These are phyloP conservation scores for Micromys minutus DNA, from an alignment of 2,113 vertebrate species.

Conservation along the genomic window DNA sequence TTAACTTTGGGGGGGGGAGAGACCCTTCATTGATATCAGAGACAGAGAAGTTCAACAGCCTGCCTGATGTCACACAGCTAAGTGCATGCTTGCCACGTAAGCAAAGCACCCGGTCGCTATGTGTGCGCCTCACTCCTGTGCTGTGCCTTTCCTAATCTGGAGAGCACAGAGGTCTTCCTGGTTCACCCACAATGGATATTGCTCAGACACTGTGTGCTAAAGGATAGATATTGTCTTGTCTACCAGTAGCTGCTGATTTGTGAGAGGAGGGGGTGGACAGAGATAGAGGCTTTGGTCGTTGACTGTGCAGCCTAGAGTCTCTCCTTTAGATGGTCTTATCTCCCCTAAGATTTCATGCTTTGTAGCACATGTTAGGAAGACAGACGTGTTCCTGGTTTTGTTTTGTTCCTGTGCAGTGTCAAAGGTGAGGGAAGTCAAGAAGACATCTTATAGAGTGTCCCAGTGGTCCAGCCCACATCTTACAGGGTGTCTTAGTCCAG, in stretches of 20 bases:
- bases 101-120: neutral
- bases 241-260: neutral
- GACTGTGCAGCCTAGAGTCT: neutral
- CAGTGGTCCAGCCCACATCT: no score
- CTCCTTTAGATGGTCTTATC: neutral
- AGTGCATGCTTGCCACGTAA: neutral
- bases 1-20: neutral
- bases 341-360: neutral
- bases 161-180: neutral
- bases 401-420: neutral
- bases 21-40: no score
- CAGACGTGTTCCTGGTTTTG: neutral
- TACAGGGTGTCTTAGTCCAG: no score
- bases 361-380: neutral
- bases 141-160: neutral
- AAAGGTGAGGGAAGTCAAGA: neutral
- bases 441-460: neutral
- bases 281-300: neutral
- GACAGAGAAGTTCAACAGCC: neutral
- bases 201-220: neutral
- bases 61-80: neutral
- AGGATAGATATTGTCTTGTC: neutral
- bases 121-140: accelerated
- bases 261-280: no score
- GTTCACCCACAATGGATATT: neutral